Percentiles rank a stretch among this genome's conserved stretches.
Conservation (phyloP, 2,888 invertebrate species). For the Eristalis intricaria region DNA sequence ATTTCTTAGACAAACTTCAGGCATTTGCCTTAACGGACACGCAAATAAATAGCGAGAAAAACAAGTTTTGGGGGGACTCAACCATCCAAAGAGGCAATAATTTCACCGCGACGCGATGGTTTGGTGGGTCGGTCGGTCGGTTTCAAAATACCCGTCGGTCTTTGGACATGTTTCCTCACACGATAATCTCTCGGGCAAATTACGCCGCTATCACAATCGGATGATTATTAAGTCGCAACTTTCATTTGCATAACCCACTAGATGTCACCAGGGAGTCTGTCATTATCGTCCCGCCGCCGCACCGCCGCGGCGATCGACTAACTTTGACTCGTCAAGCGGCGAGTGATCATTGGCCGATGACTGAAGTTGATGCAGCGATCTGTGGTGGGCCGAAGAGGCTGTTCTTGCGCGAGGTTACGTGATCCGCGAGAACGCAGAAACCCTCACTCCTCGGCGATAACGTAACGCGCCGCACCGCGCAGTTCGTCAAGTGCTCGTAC, state of each 20-base stretch:
- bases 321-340: background rate
- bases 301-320: background rate
- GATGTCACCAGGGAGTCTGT: constrained; percentile 35
- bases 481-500: background rate
- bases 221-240: constrained; percentile 24
- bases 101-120: background rate
- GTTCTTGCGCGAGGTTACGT: constrained; percentile 34
- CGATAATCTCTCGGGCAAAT: constrained; percentile 9
- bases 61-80: background rate
- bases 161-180: background rate
- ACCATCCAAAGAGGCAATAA: background rate
- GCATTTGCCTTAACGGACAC: background rate
- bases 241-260: constrained; percentile 44
- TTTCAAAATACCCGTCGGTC: background rate
- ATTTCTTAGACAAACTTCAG: background rate
- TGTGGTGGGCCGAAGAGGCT: constrained; percentile 1
- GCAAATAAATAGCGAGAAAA: background rate
- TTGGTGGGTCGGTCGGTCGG: background rate
- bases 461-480: constrained; percentile 19
- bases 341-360: background rate
- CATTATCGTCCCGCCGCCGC: background rate
- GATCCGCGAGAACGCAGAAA: constrained; percentile 5
- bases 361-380: background rate
- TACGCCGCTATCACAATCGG: constrained; percentile 5
- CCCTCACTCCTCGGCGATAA: background rate